A percentile compares a stretch with the other conserved stretches of the same genome.
Conservation (phyloP, 2,113 vertebrate species). For the Heloderma charlesbogerti region DNA sequence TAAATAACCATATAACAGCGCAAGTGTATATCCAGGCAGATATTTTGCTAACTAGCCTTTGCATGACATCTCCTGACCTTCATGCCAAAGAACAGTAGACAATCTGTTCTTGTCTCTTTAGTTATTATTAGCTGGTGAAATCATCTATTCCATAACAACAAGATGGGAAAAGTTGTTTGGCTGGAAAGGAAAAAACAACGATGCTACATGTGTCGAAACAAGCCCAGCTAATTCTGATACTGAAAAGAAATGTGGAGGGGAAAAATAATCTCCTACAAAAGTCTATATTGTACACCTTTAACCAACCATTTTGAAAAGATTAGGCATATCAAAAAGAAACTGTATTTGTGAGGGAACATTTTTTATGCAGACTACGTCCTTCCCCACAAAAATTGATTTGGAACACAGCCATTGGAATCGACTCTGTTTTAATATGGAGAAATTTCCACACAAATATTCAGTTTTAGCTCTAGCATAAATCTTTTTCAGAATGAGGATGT, state of each 20-base stretch:
- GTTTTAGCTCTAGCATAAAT: background rate
- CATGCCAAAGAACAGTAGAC: constrained; percentile 53
- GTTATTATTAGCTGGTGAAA: constrained; percentile 49
- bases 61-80: constrained; percentile 40
- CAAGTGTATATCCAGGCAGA: constrained; percentile 18
- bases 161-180: constrained; percentile 4
- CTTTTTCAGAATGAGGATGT: background rate
- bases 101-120: constrained; percentile 60
- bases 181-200: background rate
- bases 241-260: background rate
- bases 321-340: background rate
- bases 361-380: background rate
- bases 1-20: constrained; percentile 46
- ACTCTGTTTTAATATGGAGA: background rate
- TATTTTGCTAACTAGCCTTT: constrained; percentile 54
- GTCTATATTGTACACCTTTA: background rate
- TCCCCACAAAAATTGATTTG: background rate
- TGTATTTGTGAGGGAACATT: background rate
- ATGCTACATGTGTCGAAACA: background rate
- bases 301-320: background rate
- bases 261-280: no score
- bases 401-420: background rate
- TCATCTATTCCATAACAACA: constrained; percentile 49
- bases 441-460: background rate
- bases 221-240: background rate